phyloP scores from a whole-genome alignment of 1,140 invertebrate species.

The Pteromalus puparum region DNA sequence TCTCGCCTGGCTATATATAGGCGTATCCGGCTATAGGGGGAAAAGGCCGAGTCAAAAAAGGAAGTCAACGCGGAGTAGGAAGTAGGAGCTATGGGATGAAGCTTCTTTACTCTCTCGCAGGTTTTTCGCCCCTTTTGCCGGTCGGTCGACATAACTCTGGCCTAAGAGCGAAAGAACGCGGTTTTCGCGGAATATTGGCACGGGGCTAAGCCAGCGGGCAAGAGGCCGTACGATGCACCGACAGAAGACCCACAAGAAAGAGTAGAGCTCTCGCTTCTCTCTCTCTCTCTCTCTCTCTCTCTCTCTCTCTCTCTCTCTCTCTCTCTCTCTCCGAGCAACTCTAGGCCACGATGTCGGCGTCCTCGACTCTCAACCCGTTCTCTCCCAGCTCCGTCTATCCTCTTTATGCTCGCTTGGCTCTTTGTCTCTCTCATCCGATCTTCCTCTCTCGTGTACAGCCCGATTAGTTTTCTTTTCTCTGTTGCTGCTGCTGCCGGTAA shows the following conservation, averaged over 20 bases:
- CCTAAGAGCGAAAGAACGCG: slow-evolving; percentile 40
- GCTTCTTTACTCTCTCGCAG: no score
- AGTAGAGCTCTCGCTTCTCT: neutral
- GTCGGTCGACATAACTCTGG: neutral
- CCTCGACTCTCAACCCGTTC: slow-evolving; percentile 10
- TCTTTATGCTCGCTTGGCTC: neutral
- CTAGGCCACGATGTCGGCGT: slow-evolving; percentile 30
- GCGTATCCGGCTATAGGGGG: neutral
- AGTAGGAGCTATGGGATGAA: no score
- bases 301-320: neutral
- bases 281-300: neutral
- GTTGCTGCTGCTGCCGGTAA: neutral
- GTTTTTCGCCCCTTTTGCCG: no score
- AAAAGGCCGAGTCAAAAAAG: neutral
- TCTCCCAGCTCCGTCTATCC: neutral
- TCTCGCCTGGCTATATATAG: neutral
- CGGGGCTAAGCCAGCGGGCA: slow-evolving; percentile 55
- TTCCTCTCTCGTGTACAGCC: neutral
- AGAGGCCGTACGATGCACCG: slow-evolving; percentile 66
- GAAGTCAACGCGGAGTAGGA: neutral
- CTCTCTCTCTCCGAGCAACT: slow-evolving; percentile 1
- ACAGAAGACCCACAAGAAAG: slow-evolving; percentile 66
- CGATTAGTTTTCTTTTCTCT: neutral
- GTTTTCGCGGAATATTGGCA: slow-evolving; percentile 62
- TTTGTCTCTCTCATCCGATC: neutral